Conservation (phyloP, 2,113 vertebrate genomes). For the Macroglossus sobrinus region DNA sequence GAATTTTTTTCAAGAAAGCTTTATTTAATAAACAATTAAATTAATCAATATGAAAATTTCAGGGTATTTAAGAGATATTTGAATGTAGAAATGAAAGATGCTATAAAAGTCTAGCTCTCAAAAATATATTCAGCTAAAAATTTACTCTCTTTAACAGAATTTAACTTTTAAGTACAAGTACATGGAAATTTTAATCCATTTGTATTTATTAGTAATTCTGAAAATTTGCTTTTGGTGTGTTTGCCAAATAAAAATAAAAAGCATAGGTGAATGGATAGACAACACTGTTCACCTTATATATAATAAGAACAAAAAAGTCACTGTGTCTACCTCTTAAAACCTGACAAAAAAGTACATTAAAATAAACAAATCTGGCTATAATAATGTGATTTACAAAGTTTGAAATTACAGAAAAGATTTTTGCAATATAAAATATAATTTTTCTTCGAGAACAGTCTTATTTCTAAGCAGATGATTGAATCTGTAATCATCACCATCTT, state of each 20-base stretch:
- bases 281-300: constrained; percentile 1
- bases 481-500: background rate
- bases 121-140: background rate
- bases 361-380: background rate
- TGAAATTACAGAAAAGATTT: background rate
- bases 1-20: background rate
- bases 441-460: background rate
- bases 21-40: background rate
- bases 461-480: background rate
- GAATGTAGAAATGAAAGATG: background rate
- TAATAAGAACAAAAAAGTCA: background rate
- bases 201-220: background rate
- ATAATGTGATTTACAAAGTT: background rate
- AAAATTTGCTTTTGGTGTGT: constrained; percentile 44
- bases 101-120: background rate
- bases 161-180: background rate
- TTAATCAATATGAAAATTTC: background rate
- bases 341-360: background rate
- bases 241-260: constrained; percentile 23
- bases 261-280: background rate
- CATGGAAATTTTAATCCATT: background rate
- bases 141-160: background rate
- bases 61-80: background rate
- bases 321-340: constrained; percentile 5
- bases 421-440: background rate